phyloP scores from a whole-genome alignment of 2,113 vertebrate species.

The Pteruthius melanotis region DNA sequence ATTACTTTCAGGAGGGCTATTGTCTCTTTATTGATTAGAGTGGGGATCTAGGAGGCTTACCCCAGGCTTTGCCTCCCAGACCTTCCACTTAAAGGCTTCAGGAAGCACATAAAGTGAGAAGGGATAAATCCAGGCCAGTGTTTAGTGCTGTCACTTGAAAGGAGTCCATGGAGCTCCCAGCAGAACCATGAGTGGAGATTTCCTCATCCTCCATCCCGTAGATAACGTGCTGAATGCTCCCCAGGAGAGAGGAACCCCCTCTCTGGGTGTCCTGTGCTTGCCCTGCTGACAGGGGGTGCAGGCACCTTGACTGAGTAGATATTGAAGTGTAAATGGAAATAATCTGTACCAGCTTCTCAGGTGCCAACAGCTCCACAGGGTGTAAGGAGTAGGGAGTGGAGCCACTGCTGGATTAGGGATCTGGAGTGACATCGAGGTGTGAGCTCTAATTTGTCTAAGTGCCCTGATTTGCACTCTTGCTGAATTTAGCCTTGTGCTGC shows the following conservation, averaged over 20 bases:
- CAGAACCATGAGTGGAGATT: not conserved
- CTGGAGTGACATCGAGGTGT: not conserved
- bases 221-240: accelerated
- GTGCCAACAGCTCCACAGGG: not conserved
- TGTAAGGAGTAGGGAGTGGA: not conserved
- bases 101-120: not conserved
- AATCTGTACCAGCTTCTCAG: not conserved
- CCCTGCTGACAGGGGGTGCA: not conserved
- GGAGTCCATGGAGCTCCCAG: not conserved
- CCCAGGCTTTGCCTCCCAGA: not conserved
- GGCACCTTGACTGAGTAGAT: not conserved
- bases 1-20: constrained; percentile 34
- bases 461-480: not conserved
- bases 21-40: constrained; percentile 7
- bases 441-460: not conserved
- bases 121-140: not conserved
- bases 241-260: not conserved
- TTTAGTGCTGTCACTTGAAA: not conserved
- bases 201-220: accelerated
- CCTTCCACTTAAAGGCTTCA: not conserved
- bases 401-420: not conserved
- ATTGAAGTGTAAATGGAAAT: accelerated
- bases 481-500: not conserved
- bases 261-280: not conserved
- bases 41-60: constrained; percentile 2